Evolutionary conservation across 2,888 invertebrate genomes (phyloP), one percentile per base, ranked within the genome.

Genomic region (Drosophila atripex): DNA sequence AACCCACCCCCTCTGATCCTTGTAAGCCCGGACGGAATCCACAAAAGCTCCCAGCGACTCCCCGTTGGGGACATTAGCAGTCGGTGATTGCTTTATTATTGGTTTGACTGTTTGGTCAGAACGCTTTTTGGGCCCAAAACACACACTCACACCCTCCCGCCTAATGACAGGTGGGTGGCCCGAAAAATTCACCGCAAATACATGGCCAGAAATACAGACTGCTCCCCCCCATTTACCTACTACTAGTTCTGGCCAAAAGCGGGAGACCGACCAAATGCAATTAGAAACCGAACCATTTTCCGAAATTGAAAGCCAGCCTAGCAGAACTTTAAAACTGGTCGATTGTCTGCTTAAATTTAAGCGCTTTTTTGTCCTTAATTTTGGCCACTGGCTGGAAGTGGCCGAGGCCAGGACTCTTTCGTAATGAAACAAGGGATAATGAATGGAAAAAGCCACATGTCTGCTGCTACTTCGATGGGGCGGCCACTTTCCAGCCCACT

Each of bases 51-150:
- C 28, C 28, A 8, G 9, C 3, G n/a, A 2, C 21, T 25, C 11
- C n/a, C 49, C 53, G 41, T 41, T 25, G 52, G 70, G 54, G 64
- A 64, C 70, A 70, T 71, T 70, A 69, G 71, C 71, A 63, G 63
- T 46, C 68, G 68, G 69, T 82, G 85, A 86, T 84, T 79, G 85
- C 75, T 71, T 82, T 84, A 85, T 86, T 84, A 86, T 84, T 77
- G 83, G 84, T 83, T 86, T 76, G 79, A 70, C 82, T 78, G 77
- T 80, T 80, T 79, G 77, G 69, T 51, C 71, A 71, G 70, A 59
- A 73, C 66, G 60, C 75, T 66, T 78, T 78, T 68, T 58, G 58
- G 50, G 50, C 53, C 65, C 57, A 9, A 18, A 16, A 43, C 3
- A 11, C 21, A 21, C 9, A 9, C 11, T 1, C 7, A 21, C 11